Evolutionary conservation across 2,113 vertebrate species (phyloP), one percentile per base, ranked within the genome.

Genomic region (Oryzias javanicus): DNA sequence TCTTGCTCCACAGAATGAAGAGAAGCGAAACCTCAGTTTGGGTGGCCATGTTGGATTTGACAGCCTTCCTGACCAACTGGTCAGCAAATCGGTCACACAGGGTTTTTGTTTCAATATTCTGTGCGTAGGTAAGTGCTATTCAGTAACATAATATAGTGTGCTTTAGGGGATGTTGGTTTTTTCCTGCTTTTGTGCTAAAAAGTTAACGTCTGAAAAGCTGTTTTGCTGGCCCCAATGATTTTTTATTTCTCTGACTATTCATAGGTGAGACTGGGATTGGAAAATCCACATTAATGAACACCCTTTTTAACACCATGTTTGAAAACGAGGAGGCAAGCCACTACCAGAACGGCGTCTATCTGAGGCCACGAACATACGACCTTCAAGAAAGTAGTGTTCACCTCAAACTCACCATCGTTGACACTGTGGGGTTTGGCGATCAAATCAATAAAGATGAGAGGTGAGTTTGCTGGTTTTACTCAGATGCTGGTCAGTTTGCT

Each of bases 101-200:
- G 96, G 97, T 73, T 99, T 99, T 92, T 97, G 96, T 87, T 99
- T 99, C 91, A 99, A 99, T 87, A 99, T 99, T 78, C 95, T 99
- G 50, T 99, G 97, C 64, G 97, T 99, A 83, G 97, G 97, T 99
- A 89, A 93, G 96, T 93, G 69, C n/a, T 19, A n/a, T 17, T 35
- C 35, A 12, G 35, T 24, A 14, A 7, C 46, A 22, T 59, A 46
- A 64, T 74, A 56, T 64, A n/a, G 51, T 57, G 64, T 42, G n/a
- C 46, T 47, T 18, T 12, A 12, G n/a, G 7, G n/a, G 1, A 19
- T 47, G 46, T 18, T 47, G 46, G n/a, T 4, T 46, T 17, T 46
- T 46, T n/a, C 44, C 3, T 46, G 44, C 7, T n/a, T n/a, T 46
- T 5, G 14, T n/a, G n/a, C 6, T 46, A 46, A 46, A 46, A 46